These are phyloP conservation scores for Papilio dardanus DNA, from an alignment of 1,140 invertebrate species.

Conservation along the genomic window DNA sequence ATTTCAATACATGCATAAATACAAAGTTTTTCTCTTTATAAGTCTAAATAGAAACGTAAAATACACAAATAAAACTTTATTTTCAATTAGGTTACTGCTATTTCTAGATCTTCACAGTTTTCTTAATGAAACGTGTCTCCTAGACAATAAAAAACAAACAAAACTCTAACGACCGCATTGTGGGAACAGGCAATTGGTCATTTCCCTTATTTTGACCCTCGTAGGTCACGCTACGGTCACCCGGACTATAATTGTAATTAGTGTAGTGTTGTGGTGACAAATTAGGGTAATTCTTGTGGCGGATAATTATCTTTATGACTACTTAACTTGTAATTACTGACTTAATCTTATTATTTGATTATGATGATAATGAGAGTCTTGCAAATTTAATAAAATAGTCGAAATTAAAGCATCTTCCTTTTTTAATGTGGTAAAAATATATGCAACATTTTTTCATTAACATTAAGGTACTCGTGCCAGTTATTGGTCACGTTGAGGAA, in stretches of 20 bases:
- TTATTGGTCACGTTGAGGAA: background rate
- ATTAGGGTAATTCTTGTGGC: constrained; percentile 22
- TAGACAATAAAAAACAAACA: constrained; percentile 10
- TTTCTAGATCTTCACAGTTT: background rate
- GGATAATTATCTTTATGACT: constrained; percentile 8
- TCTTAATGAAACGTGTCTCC: background rate
- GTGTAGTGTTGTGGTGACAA: constrained; percentile 5
- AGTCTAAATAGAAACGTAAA: too few species aligned
- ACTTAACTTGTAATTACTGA: constrained; percentile 10
- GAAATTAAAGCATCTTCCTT: background rate
- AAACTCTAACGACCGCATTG: constrained; percentile 1
- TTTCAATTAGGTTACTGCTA: too few species aligned
- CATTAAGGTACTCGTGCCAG: background rate
- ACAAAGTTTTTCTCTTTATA: too few species aligned
- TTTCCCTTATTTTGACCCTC: constrained; percentile 24
- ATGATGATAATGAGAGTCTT: background rate
- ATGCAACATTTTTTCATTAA: background rate
- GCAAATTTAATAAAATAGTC: background rate
- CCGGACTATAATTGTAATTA: constrained; percentile 29
- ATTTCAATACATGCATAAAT: too few species aligned
- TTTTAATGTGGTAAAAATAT: background rate
- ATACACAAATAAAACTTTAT: too few species aligned
- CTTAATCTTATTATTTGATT: background rate
- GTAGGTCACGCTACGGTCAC: constrained; percentile 5
- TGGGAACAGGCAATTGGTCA: constrained; percentile 30